Base-by-base conservation (phyloP, 53 echinoderm and acorn worm species). In the Zoroaster sp. region DNA sequence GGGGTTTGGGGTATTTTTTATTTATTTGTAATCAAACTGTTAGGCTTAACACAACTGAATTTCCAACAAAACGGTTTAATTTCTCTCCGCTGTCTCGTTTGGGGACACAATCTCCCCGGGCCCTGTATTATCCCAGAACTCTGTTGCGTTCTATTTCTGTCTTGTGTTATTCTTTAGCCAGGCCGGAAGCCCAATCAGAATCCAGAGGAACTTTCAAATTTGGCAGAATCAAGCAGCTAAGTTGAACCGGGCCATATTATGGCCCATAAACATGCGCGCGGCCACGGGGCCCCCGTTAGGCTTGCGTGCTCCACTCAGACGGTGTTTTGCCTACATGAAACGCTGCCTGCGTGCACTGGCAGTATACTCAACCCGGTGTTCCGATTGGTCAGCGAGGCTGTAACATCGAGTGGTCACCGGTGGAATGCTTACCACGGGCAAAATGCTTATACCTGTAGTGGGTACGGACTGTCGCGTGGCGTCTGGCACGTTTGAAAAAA, bases 181-280 rank as follows among this genome's bases (percentile, higher is more conserved):
- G 67, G 33, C 82, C 65, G 82, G 82, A 82, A 82, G 68, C 68
- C 42, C 68, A 66, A 66, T 67, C 34, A 79, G 32, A 43, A 15
- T 68, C 33, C 32, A 40, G 82, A 82, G 82, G 82, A 82, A 82
- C 82, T 67, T 82, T 82, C 82, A 32, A 82, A 82, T 82, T 82
- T 82, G 82, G 68, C 33, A 66, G 68, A 82, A 43, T 39, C 41
- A 82, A 66, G 67, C 66, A 32, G 82, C 68, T 82, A 82, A 67
- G 67, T 82, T 82, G 68, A 82, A 82, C 41, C 67, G 82, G 82
- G 82, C 31, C 41, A 43, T 3, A 75, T 14, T 14, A 28, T 3
- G 46, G 75, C 46, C 49, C 46, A 75, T 33, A 75, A 47, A 75
- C 49, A 47, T 15, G n/a, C n/a, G n/a, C n/a, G n/a, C n/a, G n/a